A percentile compares a stretch with the other conserved stretches of the same genome.
phyloP scores from a whole-genome alignment of 2,797 vertebrate species.

The Dallia pectoralis region DNA sequence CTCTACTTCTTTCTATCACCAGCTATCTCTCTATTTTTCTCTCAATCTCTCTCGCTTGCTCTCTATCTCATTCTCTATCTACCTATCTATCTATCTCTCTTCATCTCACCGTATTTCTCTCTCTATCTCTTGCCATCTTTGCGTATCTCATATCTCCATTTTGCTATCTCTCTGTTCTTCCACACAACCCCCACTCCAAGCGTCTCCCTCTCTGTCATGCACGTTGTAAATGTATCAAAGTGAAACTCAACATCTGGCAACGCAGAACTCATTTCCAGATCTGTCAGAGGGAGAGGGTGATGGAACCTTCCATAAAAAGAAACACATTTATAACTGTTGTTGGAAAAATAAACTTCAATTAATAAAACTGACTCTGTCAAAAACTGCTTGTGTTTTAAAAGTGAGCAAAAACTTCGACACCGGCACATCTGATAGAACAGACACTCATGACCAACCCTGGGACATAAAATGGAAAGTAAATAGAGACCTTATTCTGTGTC shows the following conservation, averaged over 20 bases:
- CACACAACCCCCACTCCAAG: slow-evolving; percentile 13
- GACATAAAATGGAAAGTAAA: not conserved
- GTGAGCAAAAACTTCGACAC: slow-evolving; percentile 19
- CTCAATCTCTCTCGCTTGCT: slow-evolving; percentile 12
- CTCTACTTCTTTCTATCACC: slow-evolving; percentile 4
- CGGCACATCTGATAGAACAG: not conserved
- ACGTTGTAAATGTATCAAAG: slow-evolving; percentile 38
- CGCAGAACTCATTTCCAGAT: slow-evolving; percentile 18
- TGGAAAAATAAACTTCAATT: slow-evolving; percentile 26
- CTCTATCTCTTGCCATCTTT: slow-evolving; percentile 31
- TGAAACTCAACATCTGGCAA: slow-evolving; percentile 51
- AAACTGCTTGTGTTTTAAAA: slow-evolving; percentile 31
- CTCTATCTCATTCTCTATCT: slow-evolving; percentile 17
- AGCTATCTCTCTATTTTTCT: not conserved
- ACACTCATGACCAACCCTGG: not conserved
- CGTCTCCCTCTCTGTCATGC: not conserved
- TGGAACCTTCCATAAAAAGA: slow-evolving; percentile 33
- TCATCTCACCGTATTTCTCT: slow-evolving; percentile 24
- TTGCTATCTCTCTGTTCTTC: no score
- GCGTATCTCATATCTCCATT: slow-evolving; percentile 9
- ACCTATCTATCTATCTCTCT: slow-evolving; percentile 23
- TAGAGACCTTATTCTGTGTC: not conserved
- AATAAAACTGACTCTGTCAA: slow-evolving; percentile 29
- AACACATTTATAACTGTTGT: slow-evolving; percentile 41
- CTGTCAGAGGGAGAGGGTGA: slow-evolving; percentile 29